Evolutionary conservation across 2,888 invertebrate species (phyloP), one percentile per base, ranked within the genome.

Genomic region (Brenthis ino): DNA sequence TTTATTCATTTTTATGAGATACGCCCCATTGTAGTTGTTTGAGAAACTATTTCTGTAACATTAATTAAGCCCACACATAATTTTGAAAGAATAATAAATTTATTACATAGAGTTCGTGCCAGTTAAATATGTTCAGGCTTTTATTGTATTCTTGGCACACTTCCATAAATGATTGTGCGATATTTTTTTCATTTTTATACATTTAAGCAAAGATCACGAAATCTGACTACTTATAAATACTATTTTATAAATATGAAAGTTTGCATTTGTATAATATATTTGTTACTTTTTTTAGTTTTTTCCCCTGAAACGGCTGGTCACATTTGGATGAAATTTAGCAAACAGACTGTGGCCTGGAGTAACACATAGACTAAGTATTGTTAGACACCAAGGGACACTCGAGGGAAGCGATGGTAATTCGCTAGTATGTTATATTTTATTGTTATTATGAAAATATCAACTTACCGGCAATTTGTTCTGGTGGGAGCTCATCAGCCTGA

Each of bases 391-490:
- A 8, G 37, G 37, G 11, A 43, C 11, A 43, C 3, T 0, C 8
- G 37, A 37, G 8, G 1, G 6, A 8, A 8, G 8, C 37, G 1
- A 37, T 0, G 0, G 37, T 37, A 37, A 8, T 6, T 37, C 8
- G 37, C 37, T 37, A 37, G 37, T 37, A 37, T n/a, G 11, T 48
- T 48, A 16, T 67, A 68, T 75, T 77, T 76, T 75, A 72, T 70
- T 72, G 51, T 64, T 66, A 64, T 72, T 68, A 71, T 61, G 53
- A 63, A 69, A 57, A 65, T 37, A 69, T 58, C 64, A 58, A 94
- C 96, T 94, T 94, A 97, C 97, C 96, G 88, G 96, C 96, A 83
- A 97, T 95, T 93, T 98, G 98, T 94, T 98, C 97, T 91, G 97
- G 95, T 72, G 97, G 97, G 85, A 98, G 95, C 93, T 98, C 98